Evolutionary conservation across 2,113 vertebrate genomes (phyloP).

Genomic region (Ciconia boyciana): DNA sequence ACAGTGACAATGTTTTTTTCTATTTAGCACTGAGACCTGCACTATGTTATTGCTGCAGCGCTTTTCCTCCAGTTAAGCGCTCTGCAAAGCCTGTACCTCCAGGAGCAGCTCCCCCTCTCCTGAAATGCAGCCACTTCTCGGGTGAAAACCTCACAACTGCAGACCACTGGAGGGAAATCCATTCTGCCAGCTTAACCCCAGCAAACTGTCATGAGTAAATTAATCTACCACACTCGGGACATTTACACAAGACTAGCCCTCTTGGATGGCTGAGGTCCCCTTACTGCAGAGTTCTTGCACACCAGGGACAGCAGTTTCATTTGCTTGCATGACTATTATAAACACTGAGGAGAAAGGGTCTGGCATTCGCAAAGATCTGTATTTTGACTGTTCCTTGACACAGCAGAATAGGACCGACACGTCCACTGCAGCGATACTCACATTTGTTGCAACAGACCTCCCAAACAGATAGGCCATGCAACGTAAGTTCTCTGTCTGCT

Average conservation of each 20-base stretch:
- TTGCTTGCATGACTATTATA: not conserved
- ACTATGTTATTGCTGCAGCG: not conserved
- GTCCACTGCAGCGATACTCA: not conserved
- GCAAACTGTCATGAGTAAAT: not conserved
- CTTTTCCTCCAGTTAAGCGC: not conserved
- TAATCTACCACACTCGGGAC: not conserved
- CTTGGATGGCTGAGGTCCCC: not conserved
- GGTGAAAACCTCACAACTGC: not conserved
- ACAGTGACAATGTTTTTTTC: not conserved
- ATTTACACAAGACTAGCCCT: not conserved
- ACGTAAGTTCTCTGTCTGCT: constrained; percentile 25
- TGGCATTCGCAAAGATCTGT: not conserved
- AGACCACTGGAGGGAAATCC: not conserved
- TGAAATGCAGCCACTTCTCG: not conserved
- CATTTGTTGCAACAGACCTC: constrained; percentile 21
- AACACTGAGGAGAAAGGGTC: not conserved
- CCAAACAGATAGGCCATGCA: not conserved
- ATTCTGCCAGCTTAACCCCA: not conserved
- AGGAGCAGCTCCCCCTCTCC: not conserved
- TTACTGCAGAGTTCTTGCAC: not conserved
- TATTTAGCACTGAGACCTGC: not conserved
- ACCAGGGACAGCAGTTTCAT: not conserved
- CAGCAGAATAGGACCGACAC: not conserved
- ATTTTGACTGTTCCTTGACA: constrained; percentile 2
- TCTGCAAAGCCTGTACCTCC: not conserved